Evolutionary conservation across 2,113 vertebrate species (phyloP), one percentile per base, ranked within the genome.

Genomic region (Chloebia gouldiae): DNA sequence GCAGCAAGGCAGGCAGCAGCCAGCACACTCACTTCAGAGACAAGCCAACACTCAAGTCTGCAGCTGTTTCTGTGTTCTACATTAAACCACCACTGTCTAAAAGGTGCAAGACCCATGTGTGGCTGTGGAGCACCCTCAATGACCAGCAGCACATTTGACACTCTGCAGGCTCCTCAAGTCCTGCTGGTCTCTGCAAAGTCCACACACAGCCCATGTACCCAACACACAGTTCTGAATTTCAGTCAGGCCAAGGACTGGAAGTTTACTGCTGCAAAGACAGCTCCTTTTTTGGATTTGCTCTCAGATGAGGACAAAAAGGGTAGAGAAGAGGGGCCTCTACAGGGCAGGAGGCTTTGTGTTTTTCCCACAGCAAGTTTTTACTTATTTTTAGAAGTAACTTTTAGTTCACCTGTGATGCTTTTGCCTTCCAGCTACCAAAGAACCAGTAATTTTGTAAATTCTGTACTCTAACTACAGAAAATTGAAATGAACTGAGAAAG

Each of bases 241-340:
- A 81, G 31, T 81, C 73, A 72, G 57, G 65, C 57, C 44, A 91
- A 76, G 78, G 24, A 82, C 84, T 90, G 78, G 23, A 87, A 95
- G 63, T 72, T 93, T 90, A 79, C 70, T 87, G 81, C 71, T 82
- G 93, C 92, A 77, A 77, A 93, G 88, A 97, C 85, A 97, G 61
- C 82, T 97, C 95, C 96, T 96, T 95, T 96, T 96, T 97, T 96
- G 95, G 95, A 90, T 90, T 87, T 95, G 75, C 90, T 90, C 75
- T 95, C 86, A 94, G 89, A 89, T 89, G 81, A 91, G 75, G 47
- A 92, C 8, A 2, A 66, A 94, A 80, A 90, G 75, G 27, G 35
- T 82, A 82, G 30, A 66, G 81, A 85, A 93, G 49, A 86, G 92
- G 63, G 85, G 88, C 90, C 96, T 91, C 87, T 73, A 33, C 72